Base-by-base conservation (phyloP, 1,140 invertebrate species). In the Zeugodacus cucurbitae region DNA sequence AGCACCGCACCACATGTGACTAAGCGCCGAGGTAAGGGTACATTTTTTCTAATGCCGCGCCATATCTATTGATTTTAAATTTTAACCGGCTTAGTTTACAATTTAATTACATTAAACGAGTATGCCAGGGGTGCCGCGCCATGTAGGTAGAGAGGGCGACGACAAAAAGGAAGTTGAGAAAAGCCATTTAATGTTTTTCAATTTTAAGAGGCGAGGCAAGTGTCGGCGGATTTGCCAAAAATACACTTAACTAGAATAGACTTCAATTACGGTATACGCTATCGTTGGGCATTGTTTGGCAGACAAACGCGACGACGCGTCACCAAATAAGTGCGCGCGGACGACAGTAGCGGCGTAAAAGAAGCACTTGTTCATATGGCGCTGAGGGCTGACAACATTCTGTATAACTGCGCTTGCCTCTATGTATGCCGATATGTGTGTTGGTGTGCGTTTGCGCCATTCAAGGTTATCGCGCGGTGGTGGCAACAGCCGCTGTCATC, bases 71-170 rank as follows among this genome's bases (percentile, higher is more conserved):
- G 70, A 74, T 74, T 37, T 82, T 44, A 48, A 82, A 48, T 26
- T 70, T 82, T 82, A 82, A 34, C 5, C 34, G 37, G 14, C 74
- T 82, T 82, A 82, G 48, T 48, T 48, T 82, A 48, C 22, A 82
- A 82, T 82, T 82, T 44, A 82, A 82, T 82, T 82, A 41, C 74
- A 82, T 82, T 82, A 82, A 82, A 48, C 22, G 26, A 41, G 2
- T 54, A 44, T 11, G 41, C 34, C 34, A 11, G 48, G 74, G 74
- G 74, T 82, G 37, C 8, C 29, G 22, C 29, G 34, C 22, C 4
- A 6, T 37, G 67, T 20, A 74, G 20, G 67, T 37, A n/a, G 17
- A 11, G n/a, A 10, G 5, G 26, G 44, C 0, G 14, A 14, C 48
- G 48, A 59, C 58, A 1, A 8, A 8, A 20, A 37, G 34, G 14